Evolutionary conservation across 2,113 vertebrate species (phyloP).

Genomic region (Carlito syrichta): DNA sequence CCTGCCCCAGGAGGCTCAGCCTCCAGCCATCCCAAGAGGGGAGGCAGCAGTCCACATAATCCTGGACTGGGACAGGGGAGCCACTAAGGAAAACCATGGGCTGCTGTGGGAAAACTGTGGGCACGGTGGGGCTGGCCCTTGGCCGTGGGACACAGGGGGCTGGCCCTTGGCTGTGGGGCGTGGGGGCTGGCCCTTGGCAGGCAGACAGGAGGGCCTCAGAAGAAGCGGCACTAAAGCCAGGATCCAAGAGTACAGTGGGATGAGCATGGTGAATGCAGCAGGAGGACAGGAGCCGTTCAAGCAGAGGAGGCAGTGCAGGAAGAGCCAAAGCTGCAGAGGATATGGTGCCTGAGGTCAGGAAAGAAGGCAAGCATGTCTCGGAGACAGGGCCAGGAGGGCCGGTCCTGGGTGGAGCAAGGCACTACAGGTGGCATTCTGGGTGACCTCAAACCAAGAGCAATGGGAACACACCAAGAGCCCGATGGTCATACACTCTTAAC

Average conservation of each 20-base stretch:
- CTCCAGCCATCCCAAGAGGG: not conserved
- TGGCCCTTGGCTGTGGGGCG: no score
- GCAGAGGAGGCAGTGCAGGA: not conserved
- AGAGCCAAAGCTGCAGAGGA: not conserved
- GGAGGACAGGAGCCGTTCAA: not conserved
- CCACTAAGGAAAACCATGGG: not conserved
- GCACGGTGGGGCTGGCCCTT: no score
- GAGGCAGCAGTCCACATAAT: not conserved
- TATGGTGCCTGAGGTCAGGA: not conserved
- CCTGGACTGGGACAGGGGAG: not conserved
- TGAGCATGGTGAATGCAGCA: not conserved
- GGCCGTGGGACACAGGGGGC: no score
- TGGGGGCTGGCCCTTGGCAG: no score
- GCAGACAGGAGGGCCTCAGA: not conserved
- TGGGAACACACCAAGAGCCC: no score
- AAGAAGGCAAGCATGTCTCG: not conserved
- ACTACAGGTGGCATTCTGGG: not conserved
- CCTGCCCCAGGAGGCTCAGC: not conserved
- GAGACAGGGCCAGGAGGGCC: not conserved
- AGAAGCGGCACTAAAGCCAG: not conserved
- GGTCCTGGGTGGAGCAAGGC: no score
- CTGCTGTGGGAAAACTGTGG: not conserved
- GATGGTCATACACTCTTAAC: not conserved
- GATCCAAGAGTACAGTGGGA: not conserved
- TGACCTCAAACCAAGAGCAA: not conserved